Evolutionary conservation across 2,113 vertebrate genomes (phyloP), one percentile per base, ranked within the genome.

Genomic region (Sakesphorus luctuosus): DNA sequence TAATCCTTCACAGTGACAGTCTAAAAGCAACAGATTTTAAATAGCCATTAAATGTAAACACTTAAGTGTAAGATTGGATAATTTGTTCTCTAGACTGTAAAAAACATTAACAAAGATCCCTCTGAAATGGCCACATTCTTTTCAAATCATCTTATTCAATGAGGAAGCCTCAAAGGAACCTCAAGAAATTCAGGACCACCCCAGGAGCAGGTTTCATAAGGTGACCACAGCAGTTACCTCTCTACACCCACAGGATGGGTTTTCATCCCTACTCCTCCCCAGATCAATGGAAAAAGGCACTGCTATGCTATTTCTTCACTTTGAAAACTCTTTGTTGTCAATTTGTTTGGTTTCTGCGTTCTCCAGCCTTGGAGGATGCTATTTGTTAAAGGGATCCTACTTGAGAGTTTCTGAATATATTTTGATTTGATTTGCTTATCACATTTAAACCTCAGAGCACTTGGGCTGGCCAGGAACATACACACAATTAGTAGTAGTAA

Each of bases 361-460:
- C 68, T 67, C 62, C 67, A 90, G 90, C 44, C 52, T 90, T 40
- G 33, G 47, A 84, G 65, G 28, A 71, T 11, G 4, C 3, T 77
- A 12, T 80, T 91, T 74, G 33, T 83, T 80, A 91, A 95, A 69
- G 10, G 7, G 47, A 67, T 72, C 65, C 61, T 72, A 12, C 88
- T 38, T 24, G 40, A 90, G 65, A 56, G 28, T 29, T 47, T 78
- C 62, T 77, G 92, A 90, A 68, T 56, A 7, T 29, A n/a, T 52
- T 88, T 88, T 94, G 80, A 79, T 78, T 65, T 69, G 61, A 81
- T 92, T 86, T 93, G 33, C 67, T 84, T 86, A 87, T 62, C 36
- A 35, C 23, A 66, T 59, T 67, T 47, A 80, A 85, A 80, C 55
- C 23, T 46, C 58, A 50, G 50, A 83, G 58, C 35, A 74, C 56